Evolutionary conservation across 2,113 vertebrate species (phyloP), one percentile per base, ranked within the genome.

Genomic region (Lophochroa leadbeateri): DNA sequence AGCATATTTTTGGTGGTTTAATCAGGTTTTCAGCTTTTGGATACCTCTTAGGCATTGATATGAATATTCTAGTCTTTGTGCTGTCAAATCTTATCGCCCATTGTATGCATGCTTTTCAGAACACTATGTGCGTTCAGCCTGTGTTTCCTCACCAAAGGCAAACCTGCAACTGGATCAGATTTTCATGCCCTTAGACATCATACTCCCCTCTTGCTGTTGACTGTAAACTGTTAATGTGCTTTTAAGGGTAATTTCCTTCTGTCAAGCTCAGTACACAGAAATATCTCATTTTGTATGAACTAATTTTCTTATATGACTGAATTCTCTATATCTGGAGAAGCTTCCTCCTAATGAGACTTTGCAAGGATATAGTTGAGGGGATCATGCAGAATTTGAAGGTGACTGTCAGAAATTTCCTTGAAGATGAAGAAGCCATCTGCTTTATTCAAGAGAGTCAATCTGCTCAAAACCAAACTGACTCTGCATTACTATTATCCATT

Each of bases 1-100:
- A 69, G 90, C 21, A 0, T 84, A 92, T 93, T 94, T 94, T 95
- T 88, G 57, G 86, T 86, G 83, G 28, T 84, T 96, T 96, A 96
- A 97, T 95, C 90, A 94, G 24, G n/a, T 95, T 96, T 96, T 92
- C 61, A 87, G 77, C 65, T 82, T 93, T 79, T 94, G 88, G 88
- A 75, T 88, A 86, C 76, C 83, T 93, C 65, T 86, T 89, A 96
- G 92, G 80, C 86, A 77, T 27, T 72, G 89, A 44, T 63, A 65
- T 92, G 72, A 90, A 78, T 90, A 86, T 91, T 94, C 82, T 39
- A 37, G 88, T 63, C 88, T 88, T 70, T 84, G 35, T 93, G 88
- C 88, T 97, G 86, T 92, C 96, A 91, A 67, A 79, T 91, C 80
- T 91, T 65, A 60, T 33, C 71, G 65, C 29, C 39, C 21, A 23